Evolutionary conservation across 1,140 invertebrate species (phyloP).

Genomic region (Megathymus violae): DNA sequence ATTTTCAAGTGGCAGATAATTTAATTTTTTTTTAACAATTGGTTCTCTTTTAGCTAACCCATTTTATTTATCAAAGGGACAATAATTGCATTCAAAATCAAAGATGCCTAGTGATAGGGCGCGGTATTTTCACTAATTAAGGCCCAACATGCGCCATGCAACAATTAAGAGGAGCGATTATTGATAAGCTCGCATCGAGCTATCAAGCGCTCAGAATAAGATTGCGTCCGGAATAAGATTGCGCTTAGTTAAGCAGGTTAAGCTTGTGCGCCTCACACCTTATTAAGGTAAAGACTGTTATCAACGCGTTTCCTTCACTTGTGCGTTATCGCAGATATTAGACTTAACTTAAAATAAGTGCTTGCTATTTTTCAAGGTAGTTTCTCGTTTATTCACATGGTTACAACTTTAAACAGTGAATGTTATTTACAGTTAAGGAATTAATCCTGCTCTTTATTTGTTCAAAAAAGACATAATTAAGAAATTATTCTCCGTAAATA

Average conservation of each 20-base stretch:
- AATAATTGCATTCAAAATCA: constrained; percentile 81
- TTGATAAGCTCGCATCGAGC: constrained; percentile 66
- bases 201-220: constrained; percentile 56
- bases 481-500: too few relatives aligned
- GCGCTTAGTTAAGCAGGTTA: constrained; percentile 60
- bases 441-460: too few relatives aligned
- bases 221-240: constrained; percentile 48
- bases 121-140: constrained; percentile 81
- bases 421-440: too few relatives aligned
- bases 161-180: constrained; percentile 78
- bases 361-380: neutral
- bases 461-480: too few relatives aligned
- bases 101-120: constrained; percentile 68
- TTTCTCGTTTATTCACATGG: too few relatives aligned
- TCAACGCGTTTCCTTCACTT: constrained; percentile 25
- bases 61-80: constrained; percentile 70
- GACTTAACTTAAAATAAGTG: neutral
- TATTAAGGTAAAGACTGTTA: constrained; percentile 60
- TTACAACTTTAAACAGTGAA: too few relatives aligned
- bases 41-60: constrained; percentile 34
- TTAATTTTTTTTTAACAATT: neutral
- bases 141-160: constrained; percentile 64
- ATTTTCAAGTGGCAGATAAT: too few relatives aligned
- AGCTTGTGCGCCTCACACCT: constrained; percentile 73
- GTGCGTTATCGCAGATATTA: neutral